phyloP scores from a whole-genome alignment of 2,797 vertebrate genomes.

The Streptopelia turtur region DNA sequence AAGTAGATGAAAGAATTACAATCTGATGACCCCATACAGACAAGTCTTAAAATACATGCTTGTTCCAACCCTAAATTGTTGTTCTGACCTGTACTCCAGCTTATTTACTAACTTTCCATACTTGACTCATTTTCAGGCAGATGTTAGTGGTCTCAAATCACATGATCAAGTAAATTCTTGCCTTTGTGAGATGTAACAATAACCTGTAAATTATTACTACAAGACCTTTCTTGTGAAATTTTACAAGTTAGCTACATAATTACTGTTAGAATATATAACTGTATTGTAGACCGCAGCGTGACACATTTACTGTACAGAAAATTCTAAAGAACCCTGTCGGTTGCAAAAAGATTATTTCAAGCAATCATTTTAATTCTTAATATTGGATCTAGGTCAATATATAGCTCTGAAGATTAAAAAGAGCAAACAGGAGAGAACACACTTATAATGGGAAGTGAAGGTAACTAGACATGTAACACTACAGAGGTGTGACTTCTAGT shows the following conservation, averaged over 20 bases:
- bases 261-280: background rate
- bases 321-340: background rate
- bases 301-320: background rate
- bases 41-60: background rate
- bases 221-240: background rate
- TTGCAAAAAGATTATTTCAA: background rate
- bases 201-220: background rate
- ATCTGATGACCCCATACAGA: background rate
- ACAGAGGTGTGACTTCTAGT: background rate
- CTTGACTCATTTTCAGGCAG: background rate
- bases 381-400: background rate
- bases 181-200: background rate
- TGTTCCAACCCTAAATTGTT: background rate
- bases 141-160: background rate
- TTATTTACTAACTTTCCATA: background rate
- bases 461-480: background rate
- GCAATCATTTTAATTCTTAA: background rate
- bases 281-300: rapidly evolving
- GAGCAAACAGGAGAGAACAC: background rate
- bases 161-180: background rate
- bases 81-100: background rate
- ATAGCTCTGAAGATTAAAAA: background rate
- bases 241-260: background rate
- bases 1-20: background rate
- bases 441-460: background rate